phyloP scores from a whole-genome alignment of 2,888 invertebrate species.

The Phaonia tiefii region DNA sequence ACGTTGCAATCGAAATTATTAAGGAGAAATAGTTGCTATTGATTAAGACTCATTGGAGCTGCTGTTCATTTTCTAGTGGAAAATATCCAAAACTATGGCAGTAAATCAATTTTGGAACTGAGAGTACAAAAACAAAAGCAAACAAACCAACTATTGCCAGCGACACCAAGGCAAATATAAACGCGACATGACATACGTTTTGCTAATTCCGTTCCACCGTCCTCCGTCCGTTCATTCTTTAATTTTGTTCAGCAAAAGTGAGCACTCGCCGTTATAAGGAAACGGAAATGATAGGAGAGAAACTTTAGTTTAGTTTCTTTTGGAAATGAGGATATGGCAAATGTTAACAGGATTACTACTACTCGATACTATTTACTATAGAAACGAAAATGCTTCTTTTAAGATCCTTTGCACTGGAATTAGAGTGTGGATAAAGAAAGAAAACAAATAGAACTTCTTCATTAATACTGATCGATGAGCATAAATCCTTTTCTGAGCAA shows the following conservation, averaged over 20 bases:
- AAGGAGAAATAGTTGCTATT: conserved; percentile 51
- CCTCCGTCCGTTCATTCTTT: not conserved
- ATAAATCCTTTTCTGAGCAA: conserved; percentile 76
- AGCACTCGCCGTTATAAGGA: conserved; percentile 9
- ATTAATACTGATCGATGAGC: conserved; percentile 81
- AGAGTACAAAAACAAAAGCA: not conserved
- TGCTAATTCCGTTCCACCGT: conserved; percentile 40
- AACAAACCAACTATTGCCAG: not conserved
- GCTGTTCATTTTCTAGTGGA: not conserved
- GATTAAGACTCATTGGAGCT: conserved; percentile 45
- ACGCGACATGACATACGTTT: conserved; percentile 61
- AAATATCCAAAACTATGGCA: conserved; percentile 32
- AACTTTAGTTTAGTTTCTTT: conserved; percentile 20
- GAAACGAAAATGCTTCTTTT: conserved; percentile 29
- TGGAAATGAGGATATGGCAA: conserved; percentile 27
- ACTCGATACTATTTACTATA: conserved; percentile 14
- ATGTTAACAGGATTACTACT: conserved; percentile 45
- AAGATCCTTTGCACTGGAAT: conserved; percentile 4
- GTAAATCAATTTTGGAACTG: conserved; percentile 48
- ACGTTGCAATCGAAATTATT: conserved; percentile 28
- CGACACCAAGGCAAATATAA: conserved; percentile 35
- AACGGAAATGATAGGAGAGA: conserved; percentile 36
- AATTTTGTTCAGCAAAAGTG: not conserved
- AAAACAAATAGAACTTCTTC: conserved; percentile 75
- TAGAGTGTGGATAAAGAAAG: conserved; percentile 27